Conservation (phyloP, 2,113 vertebrate genomes). For the Semicossyphus pulcher region DNA sequence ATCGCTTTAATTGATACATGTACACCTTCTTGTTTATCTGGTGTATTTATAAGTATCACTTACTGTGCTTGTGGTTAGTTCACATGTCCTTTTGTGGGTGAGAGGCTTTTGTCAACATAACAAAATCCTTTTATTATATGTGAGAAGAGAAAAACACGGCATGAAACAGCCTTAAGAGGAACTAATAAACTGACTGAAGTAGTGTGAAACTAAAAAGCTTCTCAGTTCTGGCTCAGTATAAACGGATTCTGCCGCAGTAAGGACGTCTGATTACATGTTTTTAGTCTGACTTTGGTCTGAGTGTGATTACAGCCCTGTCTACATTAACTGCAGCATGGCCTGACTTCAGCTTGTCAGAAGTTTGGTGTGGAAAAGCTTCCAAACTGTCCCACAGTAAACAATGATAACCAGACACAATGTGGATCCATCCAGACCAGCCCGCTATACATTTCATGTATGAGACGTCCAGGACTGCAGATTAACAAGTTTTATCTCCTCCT, state of each 20-base stretch:
- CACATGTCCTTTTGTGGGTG: constrained; percentile 2
- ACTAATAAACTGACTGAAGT: background rate
- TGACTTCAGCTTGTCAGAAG: background rate
- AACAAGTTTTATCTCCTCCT: background rate
- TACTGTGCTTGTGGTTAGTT: background rate
- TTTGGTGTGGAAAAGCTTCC: background rate
- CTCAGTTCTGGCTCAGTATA: background rate
- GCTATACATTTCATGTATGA: constrained; percentile 16
- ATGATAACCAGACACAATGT: constrained; percentile 43
- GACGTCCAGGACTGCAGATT: constrained; percentile 30
- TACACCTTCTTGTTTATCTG: too few species aligned
- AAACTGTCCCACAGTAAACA: constrained; percentile 14
- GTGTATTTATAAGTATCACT: background rate
- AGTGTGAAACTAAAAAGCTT: background rate
- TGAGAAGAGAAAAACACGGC: constrained; percentile 3
- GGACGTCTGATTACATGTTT: too few species aligned
- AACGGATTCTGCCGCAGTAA: too few species aligned
- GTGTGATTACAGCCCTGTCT: too few species aligned
- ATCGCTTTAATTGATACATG: too few species aligned
- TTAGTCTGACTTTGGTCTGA: too few species aligned
- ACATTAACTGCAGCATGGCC: background rate
- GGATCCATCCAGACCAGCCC: constrained; percentile 44
- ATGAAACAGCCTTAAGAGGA: background rate
- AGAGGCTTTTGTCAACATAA: constrained; percentile 11
- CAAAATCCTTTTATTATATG: constrained; percentile 26